Evolutionary conservation across 2,888 invertebrate genomes (phyloP).

Genomic region (Polymixis flavicincta): DNA sequence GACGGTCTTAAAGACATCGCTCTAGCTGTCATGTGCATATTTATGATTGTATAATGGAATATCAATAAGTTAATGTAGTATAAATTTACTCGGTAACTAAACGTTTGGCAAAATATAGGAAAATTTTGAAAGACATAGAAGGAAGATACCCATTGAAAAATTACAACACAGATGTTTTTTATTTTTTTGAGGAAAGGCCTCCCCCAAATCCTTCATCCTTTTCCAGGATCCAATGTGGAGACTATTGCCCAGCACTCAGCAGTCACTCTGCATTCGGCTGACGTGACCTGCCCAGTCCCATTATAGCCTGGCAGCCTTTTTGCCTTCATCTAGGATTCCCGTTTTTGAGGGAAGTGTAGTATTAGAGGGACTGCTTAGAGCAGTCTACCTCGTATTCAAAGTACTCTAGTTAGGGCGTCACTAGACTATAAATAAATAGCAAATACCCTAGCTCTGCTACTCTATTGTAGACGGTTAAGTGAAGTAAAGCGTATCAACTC

Average conservation of each 20-base stretch:
- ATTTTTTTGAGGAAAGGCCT: no score
- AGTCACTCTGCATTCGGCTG: no score
- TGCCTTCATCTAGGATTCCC: no score
- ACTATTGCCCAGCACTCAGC: no score
- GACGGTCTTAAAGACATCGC: constrained; percentile 34
- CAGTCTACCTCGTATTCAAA: neutral
- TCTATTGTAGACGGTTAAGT: neutral
- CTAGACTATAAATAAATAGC: constrained; percentile 6
- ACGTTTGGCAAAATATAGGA: constrained; percentile 9
- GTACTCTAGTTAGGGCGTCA: neutral
- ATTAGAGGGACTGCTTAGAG: neutral
- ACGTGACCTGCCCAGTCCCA: no score
- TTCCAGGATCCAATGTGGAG: no score
- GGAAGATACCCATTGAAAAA: neutral
- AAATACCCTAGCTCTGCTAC: neutral
- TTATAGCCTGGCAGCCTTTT: no score
- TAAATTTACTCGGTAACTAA: neutral
- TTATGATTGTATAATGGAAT: constrained; percentile 42
- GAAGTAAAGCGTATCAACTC: constrained; percentile 1
- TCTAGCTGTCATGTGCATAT: constrained; percentile 40
- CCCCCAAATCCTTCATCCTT: no score
- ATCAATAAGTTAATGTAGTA: constrained; percentile 23
- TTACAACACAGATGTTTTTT: no score
- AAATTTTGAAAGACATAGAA: neutral
- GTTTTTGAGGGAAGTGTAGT: no score